Conservation (phyloP, 2,113 vertebrate genomes). For the Coreoperca whiteheadi region DNA sequence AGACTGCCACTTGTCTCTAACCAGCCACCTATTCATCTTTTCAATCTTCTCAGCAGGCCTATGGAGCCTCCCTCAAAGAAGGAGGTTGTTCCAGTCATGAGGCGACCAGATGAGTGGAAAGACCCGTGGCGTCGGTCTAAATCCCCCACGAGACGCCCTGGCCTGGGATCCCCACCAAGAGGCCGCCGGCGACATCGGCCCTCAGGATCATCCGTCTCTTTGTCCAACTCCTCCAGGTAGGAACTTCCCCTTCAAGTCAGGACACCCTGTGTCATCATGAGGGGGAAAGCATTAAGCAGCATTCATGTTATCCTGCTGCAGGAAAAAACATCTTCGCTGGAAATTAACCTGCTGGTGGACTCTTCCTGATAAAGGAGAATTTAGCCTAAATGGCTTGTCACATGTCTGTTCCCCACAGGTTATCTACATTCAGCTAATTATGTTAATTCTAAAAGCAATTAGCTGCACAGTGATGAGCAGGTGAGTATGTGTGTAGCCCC, state of each 20-base stretch:
- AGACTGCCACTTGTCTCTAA: background rate
- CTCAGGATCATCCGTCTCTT: slow-evolving; percentile 92
- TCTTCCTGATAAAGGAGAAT: no score
- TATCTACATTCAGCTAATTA: no score
- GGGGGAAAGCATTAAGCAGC: background rate
- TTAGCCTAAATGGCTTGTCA: no score
- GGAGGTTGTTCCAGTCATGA: slow-evolving; percentile 84
- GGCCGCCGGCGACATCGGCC: slow-evolving; percentile 90
- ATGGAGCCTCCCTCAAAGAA: slow-evolving; percentile 89
- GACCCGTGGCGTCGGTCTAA: slow-evolving; percentile 99
- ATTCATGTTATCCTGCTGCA: no score
- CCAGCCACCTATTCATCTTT: background rate
- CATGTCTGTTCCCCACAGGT: no score
- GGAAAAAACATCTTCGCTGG: no score
- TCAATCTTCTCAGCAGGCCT: slow-evolving; percentile 70
- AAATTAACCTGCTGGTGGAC: no score
- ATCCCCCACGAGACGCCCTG: slow-evolving; percentile 93
- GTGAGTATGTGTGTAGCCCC: no score
- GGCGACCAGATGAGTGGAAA: slow-evolving; percentile 97
- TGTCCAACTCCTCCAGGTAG: slow-evolving; percentile 97
- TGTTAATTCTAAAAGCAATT: no score
- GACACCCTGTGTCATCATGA: background rate
- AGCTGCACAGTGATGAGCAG: no score
- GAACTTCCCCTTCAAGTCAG: background rate
- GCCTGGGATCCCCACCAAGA: slow-evolving; percentile 89